Evolutionary conservation across 2,888 invertebrate species (phyloP).

Genomic region (Cremastinae sp.): DNA sequence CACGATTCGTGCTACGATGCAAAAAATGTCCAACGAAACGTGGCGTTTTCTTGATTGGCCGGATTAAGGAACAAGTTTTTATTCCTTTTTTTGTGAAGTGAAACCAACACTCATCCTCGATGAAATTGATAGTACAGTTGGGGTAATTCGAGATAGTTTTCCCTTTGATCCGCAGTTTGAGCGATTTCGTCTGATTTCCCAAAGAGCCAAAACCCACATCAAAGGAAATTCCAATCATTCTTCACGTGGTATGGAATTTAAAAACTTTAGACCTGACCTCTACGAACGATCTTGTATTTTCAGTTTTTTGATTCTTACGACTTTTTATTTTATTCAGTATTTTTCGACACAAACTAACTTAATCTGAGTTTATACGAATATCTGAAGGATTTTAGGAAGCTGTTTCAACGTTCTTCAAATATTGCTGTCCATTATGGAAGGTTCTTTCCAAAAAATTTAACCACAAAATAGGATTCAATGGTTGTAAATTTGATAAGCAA

Average conservation of each 20-base stretch:
- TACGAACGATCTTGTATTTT: neutral
- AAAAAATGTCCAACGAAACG: constrained; percentile 29
- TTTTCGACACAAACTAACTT: no score
- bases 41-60: constrained; percentile 7
- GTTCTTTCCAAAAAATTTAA: no score
- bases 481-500: no score
- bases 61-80: constrained; percentile 43
- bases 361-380: no score
- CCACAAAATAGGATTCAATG: no score
- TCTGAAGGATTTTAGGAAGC: no score
- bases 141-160: constrained; percentile 44
- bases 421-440: no score
- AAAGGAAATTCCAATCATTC: constrained; percentile 36
- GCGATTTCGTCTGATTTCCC: no score
- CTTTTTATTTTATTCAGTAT: no score
- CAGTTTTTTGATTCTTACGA: no score
- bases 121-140: constrained; percentile 61
- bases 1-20: constrained; percentile 14
- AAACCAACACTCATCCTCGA: neutral
- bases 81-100: constrained; percentile 11
- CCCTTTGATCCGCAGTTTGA: constrained; percentile 4
- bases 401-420: no score
- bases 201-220: constrained; percentile 32
- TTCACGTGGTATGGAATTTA: constrained; percentile 17
- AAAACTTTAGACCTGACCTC: constrained; percentile 3